phyloP scores from a whole-genome alignment of 2,888 invertebrate genomes.

The Pyrocoelia pectoralis region DNA sequence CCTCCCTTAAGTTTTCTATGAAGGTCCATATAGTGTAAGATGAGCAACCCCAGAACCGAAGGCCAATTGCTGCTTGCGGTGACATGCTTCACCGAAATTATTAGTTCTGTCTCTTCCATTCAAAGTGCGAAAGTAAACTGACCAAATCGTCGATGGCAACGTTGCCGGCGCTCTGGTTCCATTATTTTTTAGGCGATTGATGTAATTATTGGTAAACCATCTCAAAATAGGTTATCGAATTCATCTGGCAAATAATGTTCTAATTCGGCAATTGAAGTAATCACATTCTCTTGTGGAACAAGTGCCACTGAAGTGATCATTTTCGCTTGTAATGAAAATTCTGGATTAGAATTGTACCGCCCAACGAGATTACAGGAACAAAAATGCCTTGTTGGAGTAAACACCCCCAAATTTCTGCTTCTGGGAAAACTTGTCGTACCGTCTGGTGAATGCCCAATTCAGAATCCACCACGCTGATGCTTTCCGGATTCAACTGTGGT shows the following conservation, averaged over 20 bases:
- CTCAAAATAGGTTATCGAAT: not conserved
- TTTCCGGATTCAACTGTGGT: not conserved
- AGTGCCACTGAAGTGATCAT: not conserved
- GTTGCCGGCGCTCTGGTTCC: not conserved
- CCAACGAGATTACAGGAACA: not conserved
- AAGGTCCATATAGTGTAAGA: too few relatives aligned
- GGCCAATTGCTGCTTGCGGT: not conserved
- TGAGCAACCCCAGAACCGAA: too few relatives aligned
- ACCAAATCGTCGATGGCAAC: not conserved
- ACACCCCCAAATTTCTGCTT: conserved; percentile 4
- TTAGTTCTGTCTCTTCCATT: not conserved
- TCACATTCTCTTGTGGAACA: too few relatives aligned
- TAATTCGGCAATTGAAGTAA: too few relatives aligned
- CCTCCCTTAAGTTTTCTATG: too few relatives aligned
- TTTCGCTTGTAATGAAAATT: not conserved
- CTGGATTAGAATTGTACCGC: not conserved
- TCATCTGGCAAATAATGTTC: not conserved
- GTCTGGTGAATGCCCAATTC: not conserved
- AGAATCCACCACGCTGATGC: not conserved
- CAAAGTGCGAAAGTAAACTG: not conserved
- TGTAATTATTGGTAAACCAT: not conserved
- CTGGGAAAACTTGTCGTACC: conserved; percentile 1
- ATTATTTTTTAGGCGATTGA: not conserved
- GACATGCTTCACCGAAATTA: not conserved
- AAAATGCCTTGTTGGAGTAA: not conserved